Percentiles rank a stretch among this genome's conserved stretches.
phyloP scores from a whole-genome alignment of 1,140 invertebrate genomes.

The Macrobrachium rosenbergii region DNA sequence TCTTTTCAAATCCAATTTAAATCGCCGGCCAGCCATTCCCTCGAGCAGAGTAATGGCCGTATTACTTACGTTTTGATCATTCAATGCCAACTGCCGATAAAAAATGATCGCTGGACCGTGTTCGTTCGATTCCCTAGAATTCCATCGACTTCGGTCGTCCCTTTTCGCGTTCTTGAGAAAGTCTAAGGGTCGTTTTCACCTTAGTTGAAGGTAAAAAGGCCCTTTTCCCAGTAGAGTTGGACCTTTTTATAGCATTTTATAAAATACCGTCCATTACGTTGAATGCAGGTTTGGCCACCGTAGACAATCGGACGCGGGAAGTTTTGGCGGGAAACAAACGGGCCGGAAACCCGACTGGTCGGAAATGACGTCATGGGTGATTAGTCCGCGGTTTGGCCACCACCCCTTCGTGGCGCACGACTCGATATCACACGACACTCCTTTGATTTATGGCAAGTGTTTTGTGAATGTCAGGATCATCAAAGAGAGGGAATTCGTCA shows the following conservation, averaged over 20 bases:
- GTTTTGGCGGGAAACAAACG: constrained; percentile 61
- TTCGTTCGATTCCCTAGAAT: neutral
- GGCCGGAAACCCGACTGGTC: constrained; percentile 58
- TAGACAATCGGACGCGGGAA: constrained; percentile 21
- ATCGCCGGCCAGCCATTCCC: constrained; percentile 43
- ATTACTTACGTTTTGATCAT: constrained; percentile 47
- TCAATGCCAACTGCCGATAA: constrained; percentile 42
- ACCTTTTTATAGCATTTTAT: too few species aligned
- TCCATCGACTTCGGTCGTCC: neutral
- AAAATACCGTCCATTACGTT: too few species aligned
- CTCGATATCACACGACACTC: constrained; percentile 50
- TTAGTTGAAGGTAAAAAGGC: too few species aligned
- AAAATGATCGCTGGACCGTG: neutral
- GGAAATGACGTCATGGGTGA: constrained; percentile 62
- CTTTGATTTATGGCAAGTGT: constrained; percentile 51
- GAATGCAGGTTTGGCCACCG: too few species aligned
- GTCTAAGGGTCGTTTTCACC: too few species aligned
- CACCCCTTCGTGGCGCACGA: constrained; percentile 52
- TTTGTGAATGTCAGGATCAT: constrained; percentile 52
- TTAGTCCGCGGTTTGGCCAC: constrained; percentile 56
- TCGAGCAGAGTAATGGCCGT: constrained; percentile 52
- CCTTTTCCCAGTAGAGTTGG: too few species aligned
- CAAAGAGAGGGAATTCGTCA: neutral
- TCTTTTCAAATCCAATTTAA: constrained; percentile 59
- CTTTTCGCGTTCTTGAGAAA: too few species aligned